Conservation (phyloP, 2,888 invertebrate species). For the Drosophila borborema region DNA sequence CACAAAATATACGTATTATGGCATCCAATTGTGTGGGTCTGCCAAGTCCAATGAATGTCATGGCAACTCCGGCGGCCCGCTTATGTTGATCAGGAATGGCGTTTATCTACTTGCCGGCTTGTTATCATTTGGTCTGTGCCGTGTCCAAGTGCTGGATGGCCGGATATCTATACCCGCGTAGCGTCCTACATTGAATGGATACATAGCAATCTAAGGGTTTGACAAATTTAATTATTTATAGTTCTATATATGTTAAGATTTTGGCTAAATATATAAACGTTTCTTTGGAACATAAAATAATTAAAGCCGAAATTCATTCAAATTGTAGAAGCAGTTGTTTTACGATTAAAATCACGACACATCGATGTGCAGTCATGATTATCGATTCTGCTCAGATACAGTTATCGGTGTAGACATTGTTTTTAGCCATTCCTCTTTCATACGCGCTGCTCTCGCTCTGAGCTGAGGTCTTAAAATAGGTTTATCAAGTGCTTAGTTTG, state of each 20-base stretch:
- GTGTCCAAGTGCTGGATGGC: constrained; percentile 60
- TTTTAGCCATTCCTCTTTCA: constrained; percentile 35
- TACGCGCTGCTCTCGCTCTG: constrained; percentile 32
- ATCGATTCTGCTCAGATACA: constrained; percentile 25
- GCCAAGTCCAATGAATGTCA: constrained; percentile 50
- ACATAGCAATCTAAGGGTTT: constrained; percentile 41
- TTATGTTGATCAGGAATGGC: constrained; percentile 58
- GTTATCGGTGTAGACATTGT: constrained; percentile 39
- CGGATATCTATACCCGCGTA: constrained; percentile 69
- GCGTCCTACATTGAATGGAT: constrained; percentile 69
- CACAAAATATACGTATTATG: constrained; percentile 28
- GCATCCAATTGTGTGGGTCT: constrained; percentile 62
- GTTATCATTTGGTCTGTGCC: constrained; percentile 61
- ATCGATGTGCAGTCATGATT: constrained; percentile 15
- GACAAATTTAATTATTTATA: constrained; percentile 1
- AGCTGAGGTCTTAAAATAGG: constrained; percentile 33
- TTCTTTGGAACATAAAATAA: not conserved
- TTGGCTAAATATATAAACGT: not conserved
- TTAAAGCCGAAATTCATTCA: not conserved
- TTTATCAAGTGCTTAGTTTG: constrained; percentile 4
- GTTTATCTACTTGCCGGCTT: constrained; percentile 60
- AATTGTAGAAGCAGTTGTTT: constrained; percentile 6
- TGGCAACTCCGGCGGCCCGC: constrained; percentile 66
- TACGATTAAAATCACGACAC: constrained; percentile 6
- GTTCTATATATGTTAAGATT: not conserved